phyloP scores from a whole-genome alignment of 2,797 vertebrate species.

The Macrochelys suwanniensis region DNA sequence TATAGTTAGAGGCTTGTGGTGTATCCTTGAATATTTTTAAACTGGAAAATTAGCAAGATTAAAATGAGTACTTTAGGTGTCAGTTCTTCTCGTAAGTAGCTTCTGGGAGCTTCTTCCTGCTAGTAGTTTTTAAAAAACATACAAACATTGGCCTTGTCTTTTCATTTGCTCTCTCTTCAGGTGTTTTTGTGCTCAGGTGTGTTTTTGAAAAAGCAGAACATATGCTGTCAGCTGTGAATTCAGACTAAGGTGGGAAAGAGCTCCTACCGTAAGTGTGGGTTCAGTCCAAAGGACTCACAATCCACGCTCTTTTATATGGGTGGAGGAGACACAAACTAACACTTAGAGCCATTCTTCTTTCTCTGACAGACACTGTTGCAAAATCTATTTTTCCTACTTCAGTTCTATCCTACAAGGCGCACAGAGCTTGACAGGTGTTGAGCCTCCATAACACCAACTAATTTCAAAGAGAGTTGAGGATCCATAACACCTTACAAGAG shows the following conservation, averaged over 20 bases:
- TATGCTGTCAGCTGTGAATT: background rate
- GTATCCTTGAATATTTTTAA: background rate
- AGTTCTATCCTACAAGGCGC: background rate
- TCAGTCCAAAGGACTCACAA: background rate
- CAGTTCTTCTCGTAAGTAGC: background rate
- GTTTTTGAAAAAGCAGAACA: background rate
- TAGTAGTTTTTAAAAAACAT: background rate
- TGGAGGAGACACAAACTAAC: background rate
- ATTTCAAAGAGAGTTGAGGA: background rate
- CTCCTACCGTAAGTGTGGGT: background rate
- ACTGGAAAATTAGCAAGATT: background rate
- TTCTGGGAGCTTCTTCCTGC: background rate
- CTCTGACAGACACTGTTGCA: background rate
- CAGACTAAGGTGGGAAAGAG: background rate
- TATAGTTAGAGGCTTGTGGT: background rate
- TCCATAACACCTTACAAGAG: accelerated
- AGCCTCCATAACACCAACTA: background rate
- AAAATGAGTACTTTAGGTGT: background rate
- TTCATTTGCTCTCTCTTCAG: background rate
- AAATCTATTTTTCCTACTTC: background rate
- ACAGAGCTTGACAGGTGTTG: background rate
- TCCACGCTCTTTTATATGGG: background rate
- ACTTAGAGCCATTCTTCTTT: accelerated
- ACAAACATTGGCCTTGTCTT: background rate
- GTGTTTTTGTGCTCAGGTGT: background rate